phyloP scores from a whole-genome alignment of 2,888 invertebrate species.

The Pristionchus mayeri region DNA sequence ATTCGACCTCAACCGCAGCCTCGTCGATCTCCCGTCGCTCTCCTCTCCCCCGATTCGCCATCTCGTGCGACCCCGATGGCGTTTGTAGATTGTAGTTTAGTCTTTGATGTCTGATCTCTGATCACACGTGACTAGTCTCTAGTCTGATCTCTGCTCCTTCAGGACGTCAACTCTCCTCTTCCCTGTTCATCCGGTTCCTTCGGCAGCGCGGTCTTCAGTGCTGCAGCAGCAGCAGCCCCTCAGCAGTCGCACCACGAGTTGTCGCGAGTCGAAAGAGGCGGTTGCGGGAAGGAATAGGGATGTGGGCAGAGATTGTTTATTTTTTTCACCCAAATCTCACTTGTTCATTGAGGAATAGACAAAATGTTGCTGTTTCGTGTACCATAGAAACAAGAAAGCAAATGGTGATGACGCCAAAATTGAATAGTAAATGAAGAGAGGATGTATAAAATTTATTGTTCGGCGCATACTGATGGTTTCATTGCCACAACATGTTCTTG shows the following conservation, averaged over 20 bases:
- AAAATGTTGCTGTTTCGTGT: too few relatives aligned
- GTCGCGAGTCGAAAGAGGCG: slow-evolving; percentile 66
- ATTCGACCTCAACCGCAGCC: slow-evolving; percentile 47
- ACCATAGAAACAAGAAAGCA: too few relatives aligned
- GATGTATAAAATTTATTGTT: too few relatives aligned
- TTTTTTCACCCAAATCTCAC: too few relatives aligned
- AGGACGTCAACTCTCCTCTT: slow-evolving; percentile 15
- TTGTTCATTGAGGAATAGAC: too few relatives aligned
- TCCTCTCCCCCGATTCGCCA: slow-evolving; percentile 87
- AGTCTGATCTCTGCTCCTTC: neutral
- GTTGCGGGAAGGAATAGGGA: neutral
- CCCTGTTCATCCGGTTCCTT: neutral
- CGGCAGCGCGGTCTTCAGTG: neutral
- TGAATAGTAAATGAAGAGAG: too few relatives aligned
- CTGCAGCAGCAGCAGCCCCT: neutral
- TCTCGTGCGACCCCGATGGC: slow-evolving; percentile 82
- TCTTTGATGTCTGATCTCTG: neutral
- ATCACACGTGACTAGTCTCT: neutral
- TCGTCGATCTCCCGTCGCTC: slow-evolving; percentile 56
- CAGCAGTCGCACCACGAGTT: slow-evolving; percentile 56
- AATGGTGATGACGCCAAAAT: too few relatives aligned
- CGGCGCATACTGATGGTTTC: too few relatives aligned
- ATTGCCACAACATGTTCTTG: neutral
- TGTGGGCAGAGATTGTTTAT: too few relatives aligned
- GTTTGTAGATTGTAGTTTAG: slow-evolving; percentile 49